These are phyloP conservation scores for Parus major DNA, from an alignment of 2,113 vertebrate genomes.

Conservation along the genomic window DNA sequence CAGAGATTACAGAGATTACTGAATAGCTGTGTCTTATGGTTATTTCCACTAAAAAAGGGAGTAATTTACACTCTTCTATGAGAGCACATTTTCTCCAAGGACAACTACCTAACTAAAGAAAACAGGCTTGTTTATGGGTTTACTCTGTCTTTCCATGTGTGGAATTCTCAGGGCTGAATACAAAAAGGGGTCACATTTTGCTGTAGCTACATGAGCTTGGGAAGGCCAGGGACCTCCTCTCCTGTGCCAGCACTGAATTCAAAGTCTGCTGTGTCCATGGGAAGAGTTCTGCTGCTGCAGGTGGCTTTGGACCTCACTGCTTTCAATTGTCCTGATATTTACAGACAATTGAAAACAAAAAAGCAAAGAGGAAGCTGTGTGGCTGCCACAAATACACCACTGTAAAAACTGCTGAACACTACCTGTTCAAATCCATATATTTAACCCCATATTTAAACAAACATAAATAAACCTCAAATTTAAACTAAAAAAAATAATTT, in stretches of 20 bases:
- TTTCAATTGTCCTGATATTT: not conserved
- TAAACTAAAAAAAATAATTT: not conserved
- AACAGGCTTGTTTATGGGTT: not conserved
- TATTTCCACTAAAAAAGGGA: not conserved
- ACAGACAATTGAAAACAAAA: not conserved
- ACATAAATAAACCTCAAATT: not conserved
- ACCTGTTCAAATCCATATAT: not conserved
- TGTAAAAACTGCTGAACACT: not conserved
- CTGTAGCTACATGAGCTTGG: not conserved
- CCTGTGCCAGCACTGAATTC: not conserved
- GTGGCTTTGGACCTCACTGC: not conserved
- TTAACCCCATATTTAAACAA: not conserved
- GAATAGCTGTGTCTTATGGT: not conserved
- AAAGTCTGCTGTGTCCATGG: not conserved
- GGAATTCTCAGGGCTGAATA: not conserved
- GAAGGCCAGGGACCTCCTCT: not conserved
- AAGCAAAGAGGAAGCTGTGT: not conserved
- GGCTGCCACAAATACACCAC: not conserved
- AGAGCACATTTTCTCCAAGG: not conserved
- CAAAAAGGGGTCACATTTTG: not conserved
- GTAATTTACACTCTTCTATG: not conserved
- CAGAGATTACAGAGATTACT: not conserved
- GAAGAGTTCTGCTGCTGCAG: not conserved
- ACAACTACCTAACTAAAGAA: not conserved
- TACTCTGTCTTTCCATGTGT: not conserved